Conservation (phyloP, 2,888 invertebrate species). For the Diaprepes abbreviatus region DNA sequence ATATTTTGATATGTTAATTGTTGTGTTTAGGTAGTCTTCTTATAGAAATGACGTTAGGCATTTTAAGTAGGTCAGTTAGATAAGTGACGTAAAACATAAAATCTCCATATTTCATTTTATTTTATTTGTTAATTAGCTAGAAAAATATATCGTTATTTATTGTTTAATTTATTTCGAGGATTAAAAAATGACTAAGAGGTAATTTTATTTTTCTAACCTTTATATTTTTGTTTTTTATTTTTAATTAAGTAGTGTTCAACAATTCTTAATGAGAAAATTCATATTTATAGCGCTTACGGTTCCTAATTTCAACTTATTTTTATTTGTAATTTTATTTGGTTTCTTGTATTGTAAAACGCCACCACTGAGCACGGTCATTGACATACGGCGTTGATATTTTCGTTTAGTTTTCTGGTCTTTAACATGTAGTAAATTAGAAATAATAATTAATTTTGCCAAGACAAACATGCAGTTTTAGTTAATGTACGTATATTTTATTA, state of each 20-base stretch:
- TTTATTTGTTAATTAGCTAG: neutral
- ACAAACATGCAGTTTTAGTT: neutral
- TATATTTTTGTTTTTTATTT: slow-evolving; percentile 8
- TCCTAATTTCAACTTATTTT: neutral
- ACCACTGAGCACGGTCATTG: slow-evolving; percentile 24
- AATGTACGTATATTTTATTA: neutral
- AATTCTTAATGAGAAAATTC: slow-evolving; percentile 7
- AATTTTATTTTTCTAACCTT: slow-evolving; percentile 12
- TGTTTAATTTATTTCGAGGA: slow-evolving; percentile 1
- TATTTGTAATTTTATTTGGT: slow-evolving; percentile 1
- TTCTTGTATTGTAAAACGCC: neutral
- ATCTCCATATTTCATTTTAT: no score
- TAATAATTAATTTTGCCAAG: slow-evolving; percentile 17
- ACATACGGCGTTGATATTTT: slow-evolving; percentile 19
- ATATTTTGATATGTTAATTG: no score
- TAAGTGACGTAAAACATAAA: neutral
- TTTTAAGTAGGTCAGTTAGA: neutral
- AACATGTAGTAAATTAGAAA: slow-evolving; percentile 8
- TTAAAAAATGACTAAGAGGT: slow-evolving; percentile 11
- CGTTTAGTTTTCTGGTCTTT: slow-evolving; percentile 2
- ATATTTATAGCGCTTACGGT: slow-evolving; percentile 3
- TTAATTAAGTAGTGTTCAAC: slow-evolving; percentile 12
- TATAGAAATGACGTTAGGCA: neutral
- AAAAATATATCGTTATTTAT: neutral
- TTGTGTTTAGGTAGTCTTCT: no score